Evolutionary conservation across 2,888 invertebrate species (phyloP).

Genomic region (Acheta domesticus): DNA sequence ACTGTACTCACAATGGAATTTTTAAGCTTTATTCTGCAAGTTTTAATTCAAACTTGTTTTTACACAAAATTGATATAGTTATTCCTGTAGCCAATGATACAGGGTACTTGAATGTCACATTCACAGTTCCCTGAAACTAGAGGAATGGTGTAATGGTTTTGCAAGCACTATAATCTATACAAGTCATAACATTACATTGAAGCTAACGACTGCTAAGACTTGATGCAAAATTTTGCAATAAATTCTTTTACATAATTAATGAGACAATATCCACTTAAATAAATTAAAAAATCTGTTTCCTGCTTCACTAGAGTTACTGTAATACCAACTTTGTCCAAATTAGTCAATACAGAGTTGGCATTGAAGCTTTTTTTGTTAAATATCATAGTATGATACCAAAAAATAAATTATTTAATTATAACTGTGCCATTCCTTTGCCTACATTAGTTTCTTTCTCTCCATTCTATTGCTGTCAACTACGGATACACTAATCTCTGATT

Average conservation of each 20-base stretch:
- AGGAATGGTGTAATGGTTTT: constrained; percentile 29
- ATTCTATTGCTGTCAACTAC: constrained; percentile 35
- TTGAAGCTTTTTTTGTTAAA: constrained; percentile 31
- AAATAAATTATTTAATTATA: constrained; percentile 37
- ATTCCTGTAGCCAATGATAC: constrained; percentile 29
- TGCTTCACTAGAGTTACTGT: constrained; percentile 30
- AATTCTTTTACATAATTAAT: constrained; percentile 33
- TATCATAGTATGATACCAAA: constrained; percentile 37
- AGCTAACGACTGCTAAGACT: constrained; percentile 37
- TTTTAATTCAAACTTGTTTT: constrained; percentile 36
- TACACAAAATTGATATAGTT: constrained; percentile 36
- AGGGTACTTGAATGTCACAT: constrained; percentile 12
- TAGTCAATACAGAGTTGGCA: constrained; percentile 10
- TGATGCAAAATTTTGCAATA: constrained; percentile 37
- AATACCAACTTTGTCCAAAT: constrained; percentile 32
- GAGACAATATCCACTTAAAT: constrained; percentile 34
- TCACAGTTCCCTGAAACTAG: constrained; percentile 22
- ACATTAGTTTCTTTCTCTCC: constrained; percentile 29
- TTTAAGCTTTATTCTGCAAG: constrained; percentile 27
- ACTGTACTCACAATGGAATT: constrained; percentile 3
- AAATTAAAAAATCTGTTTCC: constrained; percentile 34
- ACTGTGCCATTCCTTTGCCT: constrained; percentile 35
- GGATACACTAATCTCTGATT: constrained; percentile 32
- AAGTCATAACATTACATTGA: constrained; percentile 37
- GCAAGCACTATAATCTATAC: constrained; percentile 35